Conservation (phyloP, 2,113 vertebrate species). For the Actenoides hombroni region DNA sequence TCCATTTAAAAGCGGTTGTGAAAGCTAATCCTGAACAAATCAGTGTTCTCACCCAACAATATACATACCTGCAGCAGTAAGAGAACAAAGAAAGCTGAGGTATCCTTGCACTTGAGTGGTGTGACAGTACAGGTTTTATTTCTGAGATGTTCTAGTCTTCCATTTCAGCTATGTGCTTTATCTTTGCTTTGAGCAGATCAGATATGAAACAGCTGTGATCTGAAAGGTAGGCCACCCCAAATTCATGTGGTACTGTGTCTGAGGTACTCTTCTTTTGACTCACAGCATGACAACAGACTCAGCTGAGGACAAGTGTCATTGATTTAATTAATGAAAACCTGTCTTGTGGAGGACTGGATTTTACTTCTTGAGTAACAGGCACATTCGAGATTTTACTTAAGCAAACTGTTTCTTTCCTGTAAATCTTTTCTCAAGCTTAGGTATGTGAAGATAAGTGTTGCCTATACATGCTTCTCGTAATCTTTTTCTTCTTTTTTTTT, state of each 20-base stretch:
- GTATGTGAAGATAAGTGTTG: background rate
- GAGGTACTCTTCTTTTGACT: background rate
- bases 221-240: background rate
- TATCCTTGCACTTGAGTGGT: background rate
- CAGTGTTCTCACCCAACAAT: background rate
- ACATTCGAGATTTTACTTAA: background rate
- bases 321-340: background rate
- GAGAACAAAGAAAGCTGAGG: background rate
- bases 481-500: background rate
- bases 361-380: background rate
- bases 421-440: background rate
- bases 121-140: background rate
- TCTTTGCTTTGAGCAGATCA: background rate
- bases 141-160: background rate
- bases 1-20: background rate
- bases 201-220: background rate
- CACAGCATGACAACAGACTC: background rate
- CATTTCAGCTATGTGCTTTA: background rate
- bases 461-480: background rate
- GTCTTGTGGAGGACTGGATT: background rate
- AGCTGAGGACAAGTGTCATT: background rate
- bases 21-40: background rate
- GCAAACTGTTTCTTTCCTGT: background rate
- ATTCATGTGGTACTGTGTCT: background rate
- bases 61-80: background rate